Evolutionary conservation across 2,888 invertebrate species (phyloP), one percentile per base, ranked within the genome.

Genomic region (Hemaris fuciformis): DNA sequence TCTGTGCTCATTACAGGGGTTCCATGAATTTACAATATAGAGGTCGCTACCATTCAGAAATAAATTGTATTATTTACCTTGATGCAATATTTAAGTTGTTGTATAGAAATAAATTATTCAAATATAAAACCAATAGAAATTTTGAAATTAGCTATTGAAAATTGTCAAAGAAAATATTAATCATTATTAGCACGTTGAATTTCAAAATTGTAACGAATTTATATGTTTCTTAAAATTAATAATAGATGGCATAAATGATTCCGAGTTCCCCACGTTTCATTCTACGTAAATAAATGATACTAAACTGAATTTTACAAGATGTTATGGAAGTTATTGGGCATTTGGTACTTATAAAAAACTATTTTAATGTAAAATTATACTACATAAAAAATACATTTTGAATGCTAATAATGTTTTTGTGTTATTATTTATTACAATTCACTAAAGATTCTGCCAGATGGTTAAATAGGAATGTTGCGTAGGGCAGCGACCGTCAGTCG

Each of bases 401-500:
- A n/a, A n/a, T n/a, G n/a, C n/a, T n/a, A 20, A 10, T 31, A 31
- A 27, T 31, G 18, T 31, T 13, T 31, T 10, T 18, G 0, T 1
- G 8, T 15, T 31, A 15, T 31, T 10, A 8, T 27, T 53, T 31
- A 7, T 10, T n/a, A 53, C 27, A 25, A 15, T 27, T 31, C 18
- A 3, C 1, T 18, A 31, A 53, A 53, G 8, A 3, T 53, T 10
- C 4, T 27, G 31, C 18, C 38, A 59, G 46, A 61, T 45, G 31
- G 34, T 45, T 27, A 25, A 61, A 61, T 58, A 34, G 88, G 73
- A 85, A 76, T 72, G 75, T 71, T 61, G 34, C 66, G 66, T 81
- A 85, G 89, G 89, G 89, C 88, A 89, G 88, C 91, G 89, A 90
- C 89, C 89, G 87, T 89, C 68, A 77, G 74, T 87, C 85, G 81